Base-by-base conservation (phyloP, 2,797 vertebrate species). In the Spheniscus humboldti region DNA sequence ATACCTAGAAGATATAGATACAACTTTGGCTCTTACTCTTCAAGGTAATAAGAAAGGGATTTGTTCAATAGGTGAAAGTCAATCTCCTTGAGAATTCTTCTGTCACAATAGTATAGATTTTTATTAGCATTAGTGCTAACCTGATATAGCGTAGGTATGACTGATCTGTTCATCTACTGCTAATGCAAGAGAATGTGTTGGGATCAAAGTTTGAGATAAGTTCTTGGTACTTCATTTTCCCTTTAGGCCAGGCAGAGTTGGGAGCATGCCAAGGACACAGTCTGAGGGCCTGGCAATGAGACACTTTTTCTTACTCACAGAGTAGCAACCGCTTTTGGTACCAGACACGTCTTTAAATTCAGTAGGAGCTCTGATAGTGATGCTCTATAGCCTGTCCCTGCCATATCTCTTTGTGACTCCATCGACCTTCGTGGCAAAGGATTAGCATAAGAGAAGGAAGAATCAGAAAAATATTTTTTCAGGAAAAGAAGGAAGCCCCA, bases 31-130 rank as follows among this genome's bases (percentile, higher is more conserved):
- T 92, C 43, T 93, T 83, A 52, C 35, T 83, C 52, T 79, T 92
- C 62, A 56, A 88, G 66, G 18, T 83, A 86, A 63, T 88, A 92
- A 67, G 85, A 84, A 81, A 73, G 33, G 62, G 71, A 67, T 78
- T 83, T 94, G 55, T 90, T 88, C 86, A 73, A 73, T 37, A 88
- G 78, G 69, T 78, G 89, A 90, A 86, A 91, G 82, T 39, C 76
- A 78, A 68, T 94, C 87, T 94, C 87, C 95, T 94, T 95, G 69
- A 88, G 91, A 94, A 88, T 91, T 69, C n/a, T 73, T 71, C 78
- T 92, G 76, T 79, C 95, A 96, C 69, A 93, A 63, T 27, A 48
- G 59, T 60, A 94, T 96, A 92, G 55, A 86, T 93, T 97, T 88
- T 94, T 96, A 96, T 92, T 91, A 88, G 79, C 69, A 31, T 69